Evolutionary conservation across 1,140 invertebrate genomes (phyloP).

Genomic region (Trichoplusia ni): DNA sequence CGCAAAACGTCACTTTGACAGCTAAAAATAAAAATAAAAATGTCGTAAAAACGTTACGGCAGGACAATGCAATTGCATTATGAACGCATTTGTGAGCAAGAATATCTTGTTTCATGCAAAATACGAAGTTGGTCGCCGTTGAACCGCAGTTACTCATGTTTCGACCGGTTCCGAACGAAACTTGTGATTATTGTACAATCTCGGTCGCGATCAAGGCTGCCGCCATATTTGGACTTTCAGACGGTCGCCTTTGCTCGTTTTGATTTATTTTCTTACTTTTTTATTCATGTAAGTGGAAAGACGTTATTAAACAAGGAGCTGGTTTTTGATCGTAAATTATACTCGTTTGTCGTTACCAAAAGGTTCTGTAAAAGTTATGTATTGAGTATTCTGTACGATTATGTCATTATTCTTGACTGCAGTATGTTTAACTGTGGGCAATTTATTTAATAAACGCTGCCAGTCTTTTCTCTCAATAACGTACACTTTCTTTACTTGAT

Average conservation of each 20-base stretch:
- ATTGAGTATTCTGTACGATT: too few relatives aligned
- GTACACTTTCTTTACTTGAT: too few relatives aligned
- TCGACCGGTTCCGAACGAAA: constrained; percentile 57
- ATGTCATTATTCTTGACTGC: too few relatives aligned
- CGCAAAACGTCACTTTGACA: constrained; percentile 21
- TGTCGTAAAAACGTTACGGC: constrained; percentile 12
- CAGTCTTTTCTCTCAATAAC: too few relatives aligned
- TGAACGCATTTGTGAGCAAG: constrained; percentile 32
- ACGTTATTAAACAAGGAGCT: constrained; percentile 10
- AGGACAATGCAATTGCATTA: constrained; percentile 41
- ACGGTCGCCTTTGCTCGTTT: constrained; percentile 38
- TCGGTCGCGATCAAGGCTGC: constrained; percentile 55
- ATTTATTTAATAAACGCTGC: too few relatives aligned
- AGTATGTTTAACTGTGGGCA: too few relatives aligned
- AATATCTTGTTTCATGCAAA: constrained; percentile 62
- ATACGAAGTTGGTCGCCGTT: constrained; percentile 48
- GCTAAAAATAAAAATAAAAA: neutral
- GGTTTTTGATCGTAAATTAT: constrained; percentile 16
- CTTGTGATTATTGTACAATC: constrained; percentile 44
- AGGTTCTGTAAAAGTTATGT: constrained; percentile 2
- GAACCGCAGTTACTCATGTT: constrained; percentile 41
- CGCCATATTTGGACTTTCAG: constrained; percentile 49
- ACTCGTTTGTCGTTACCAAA: neutral
- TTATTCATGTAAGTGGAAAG: neutral
- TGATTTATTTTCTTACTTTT: constrained; percentile 32